phyloP scores from a whole-genome alignment of 2,797 vertebrate species.

The Ctenopoma kingsleyae region DNA sequence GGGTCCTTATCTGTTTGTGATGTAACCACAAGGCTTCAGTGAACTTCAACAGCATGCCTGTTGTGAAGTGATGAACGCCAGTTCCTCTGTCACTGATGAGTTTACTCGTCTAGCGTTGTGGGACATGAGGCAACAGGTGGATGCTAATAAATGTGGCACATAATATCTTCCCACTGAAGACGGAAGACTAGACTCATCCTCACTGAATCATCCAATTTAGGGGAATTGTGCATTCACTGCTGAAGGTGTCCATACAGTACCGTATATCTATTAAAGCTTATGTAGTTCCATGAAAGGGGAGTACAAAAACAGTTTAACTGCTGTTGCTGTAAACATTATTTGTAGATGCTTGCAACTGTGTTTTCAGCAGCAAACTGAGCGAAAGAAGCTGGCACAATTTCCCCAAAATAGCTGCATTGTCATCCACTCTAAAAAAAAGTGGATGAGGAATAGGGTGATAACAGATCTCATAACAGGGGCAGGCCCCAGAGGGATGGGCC shows the following conservation, averaged over 20 bases:
- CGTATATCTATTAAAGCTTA: constrained; percentile 3
- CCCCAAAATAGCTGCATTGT: constrained; percentile 4
- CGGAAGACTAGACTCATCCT: constrained; percentile 6
- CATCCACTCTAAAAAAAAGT: background rate
- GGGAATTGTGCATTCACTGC: background rate
- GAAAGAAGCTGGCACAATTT: background rate
- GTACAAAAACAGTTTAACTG: constrained; percentile 18
- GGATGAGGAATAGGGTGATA: constrained; percentile 20
- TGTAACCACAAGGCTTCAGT: background rate
- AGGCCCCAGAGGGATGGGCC: constrained; percentile 7
- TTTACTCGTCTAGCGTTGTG: background rate
- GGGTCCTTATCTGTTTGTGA: too few species aligned
- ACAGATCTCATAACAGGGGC: constrained; percentile 17
- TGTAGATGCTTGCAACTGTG: constrained; percentile 1
- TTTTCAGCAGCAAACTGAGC: constrained; percentile 23
- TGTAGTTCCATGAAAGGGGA: constrained; percentile 2
- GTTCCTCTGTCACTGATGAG: background rate
- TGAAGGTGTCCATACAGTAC: background rate
- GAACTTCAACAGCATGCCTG: background rate
- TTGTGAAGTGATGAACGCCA: background rate
- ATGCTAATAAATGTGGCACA: background rate
- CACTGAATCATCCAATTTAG: background rate
- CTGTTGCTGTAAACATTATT: background rate
- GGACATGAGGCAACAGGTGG: background rate
- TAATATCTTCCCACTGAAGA: background rate